Evolutionary conservation across 2,113 vertebrate species (phyloP).

Genomic region (Solenodon paradoxus): DNA sequence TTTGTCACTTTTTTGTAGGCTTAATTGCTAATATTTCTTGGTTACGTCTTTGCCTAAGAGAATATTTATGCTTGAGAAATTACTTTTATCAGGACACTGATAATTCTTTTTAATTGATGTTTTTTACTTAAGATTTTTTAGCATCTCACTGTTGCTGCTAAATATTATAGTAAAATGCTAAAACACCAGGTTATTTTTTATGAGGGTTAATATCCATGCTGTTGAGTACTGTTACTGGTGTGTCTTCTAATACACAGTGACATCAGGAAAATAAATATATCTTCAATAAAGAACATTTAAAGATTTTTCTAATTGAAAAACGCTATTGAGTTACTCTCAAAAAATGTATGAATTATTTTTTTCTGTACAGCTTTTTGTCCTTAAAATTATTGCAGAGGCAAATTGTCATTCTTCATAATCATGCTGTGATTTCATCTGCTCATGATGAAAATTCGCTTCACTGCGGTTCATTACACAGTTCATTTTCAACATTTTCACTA

Average conservation of each 20-base stretch:
- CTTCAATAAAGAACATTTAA: not conserved
- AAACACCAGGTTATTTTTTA: not conserved
- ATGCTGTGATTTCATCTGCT: not conserved
- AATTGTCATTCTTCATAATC: conserved; percentile 7
- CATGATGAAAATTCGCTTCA: not conserved
- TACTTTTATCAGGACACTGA: not conserved
- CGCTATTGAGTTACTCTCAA: not conserved
- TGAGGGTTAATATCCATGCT: not conserved
- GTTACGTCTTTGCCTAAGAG: not conserved
- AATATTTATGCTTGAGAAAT: not conserved
- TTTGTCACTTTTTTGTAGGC: not conserved
- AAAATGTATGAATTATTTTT: not conserved
- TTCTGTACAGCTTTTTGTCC: not conserved
- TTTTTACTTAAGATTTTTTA: not conserved
- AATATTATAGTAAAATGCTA: not conserved
- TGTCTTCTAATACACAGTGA: not conserved
- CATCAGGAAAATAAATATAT: not conserved
- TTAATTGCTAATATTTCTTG: not conserved
- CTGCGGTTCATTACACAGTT: conserved; percentile 14
- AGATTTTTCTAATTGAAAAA: not conserved
- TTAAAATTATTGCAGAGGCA: not conserved
- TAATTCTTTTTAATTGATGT: not conserved
- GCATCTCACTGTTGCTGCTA: not conserved
- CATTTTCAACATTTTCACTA: conserved; percentile 10
- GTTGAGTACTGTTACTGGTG: not conserved